These are phyloP conservation scores for Apodemus agrarius DNA, from an alignment of 2,797 vertebrate genomes.

Conservation along the genomic window DNA sequence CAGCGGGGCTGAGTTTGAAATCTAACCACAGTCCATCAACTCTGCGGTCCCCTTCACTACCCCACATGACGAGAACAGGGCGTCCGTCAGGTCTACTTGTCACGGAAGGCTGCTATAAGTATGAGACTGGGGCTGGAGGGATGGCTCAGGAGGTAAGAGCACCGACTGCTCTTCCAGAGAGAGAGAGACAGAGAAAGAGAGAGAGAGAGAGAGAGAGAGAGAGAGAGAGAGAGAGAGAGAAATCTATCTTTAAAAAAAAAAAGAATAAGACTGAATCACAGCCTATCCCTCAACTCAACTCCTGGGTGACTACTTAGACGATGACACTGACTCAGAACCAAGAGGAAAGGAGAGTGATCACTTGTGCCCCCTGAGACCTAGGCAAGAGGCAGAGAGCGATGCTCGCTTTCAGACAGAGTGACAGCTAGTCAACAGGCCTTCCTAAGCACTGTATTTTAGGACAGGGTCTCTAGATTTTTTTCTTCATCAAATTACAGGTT, in stretches of 20 bases:
- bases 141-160: too few species aligned
- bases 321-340: neutral
- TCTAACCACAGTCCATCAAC: neutral
- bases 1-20: neutral
- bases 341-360: neutral
- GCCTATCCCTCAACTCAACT: neutral
- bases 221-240: too few species aligned
- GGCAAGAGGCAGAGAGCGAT: neutral
- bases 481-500: neutral
- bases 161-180: too few species aligned
- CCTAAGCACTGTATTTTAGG: neutral
- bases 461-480: neutral
- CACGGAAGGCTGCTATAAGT: neutral
- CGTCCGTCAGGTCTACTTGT: neutral
- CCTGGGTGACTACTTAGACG: neutral
- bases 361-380: neutral
- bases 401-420: neutral
- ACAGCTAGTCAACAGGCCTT: neutral
- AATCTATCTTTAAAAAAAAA: too few species aligned
- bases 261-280: neutral
- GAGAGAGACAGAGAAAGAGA: too few species aligned
- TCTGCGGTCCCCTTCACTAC: neutral
- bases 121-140: neutral
- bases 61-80: neutral
- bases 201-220: too few species aligned